Evolutionary conservation across 2,888 invertebrate genomes (phyloP), one percentile per base, ranked within the genome.

Genomic region (Serripes groenlandicus): DNA sequence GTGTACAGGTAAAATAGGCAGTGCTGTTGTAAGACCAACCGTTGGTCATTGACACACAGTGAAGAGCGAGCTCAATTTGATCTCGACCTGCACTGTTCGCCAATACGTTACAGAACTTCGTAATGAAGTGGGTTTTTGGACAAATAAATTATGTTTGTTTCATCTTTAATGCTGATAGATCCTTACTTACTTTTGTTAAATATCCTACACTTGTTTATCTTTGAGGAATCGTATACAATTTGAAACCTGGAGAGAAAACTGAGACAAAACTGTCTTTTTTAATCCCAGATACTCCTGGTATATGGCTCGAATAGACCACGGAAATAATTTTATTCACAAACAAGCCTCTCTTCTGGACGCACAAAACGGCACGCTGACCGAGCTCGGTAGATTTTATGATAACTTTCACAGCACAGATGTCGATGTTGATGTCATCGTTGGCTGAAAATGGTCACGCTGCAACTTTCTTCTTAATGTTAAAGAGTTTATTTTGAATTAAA

Each of bases 231-330:
- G 15, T 11, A 15, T 42, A 11, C 42, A 42, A 42, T 42, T 42
- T 15, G 42, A 42, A 42, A 42, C 42, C 42, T 42, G n/a, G n/a
- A n/a, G n/a, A n/a, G n/a, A n/a, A n/a, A n/a, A n/a, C n/a, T n/a
- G n/a, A n/a, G n/a, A n/a, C n/a, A n/a, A n/a, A n/a, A n/a, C n/a
- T n/a, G 42, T 56, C 21, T 60, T 9, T 60, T 60, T 5, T 60
- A 30, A 1, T 70, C 71, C 37, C 77, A 77, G 77, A 52, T 85
- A 85, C 54, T 78, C 81, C 1, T 85, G 84, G 84, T 85, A 56
- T 52, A 49, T 60, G 60, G 64, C 72, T 1, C 49, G 84, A 49
- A 68, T 72, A 5, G 35, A 35, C 35, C n/a, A n/a, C n/a, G 49
- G 60, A 15, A n/a, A 7, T 21, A 21, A 11, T 5, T 81, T 73